Evolutionary conservation across 2,797 vertebrate genomes (phyloP).

Genomic region (Hozukius guyotensis): DNA sequence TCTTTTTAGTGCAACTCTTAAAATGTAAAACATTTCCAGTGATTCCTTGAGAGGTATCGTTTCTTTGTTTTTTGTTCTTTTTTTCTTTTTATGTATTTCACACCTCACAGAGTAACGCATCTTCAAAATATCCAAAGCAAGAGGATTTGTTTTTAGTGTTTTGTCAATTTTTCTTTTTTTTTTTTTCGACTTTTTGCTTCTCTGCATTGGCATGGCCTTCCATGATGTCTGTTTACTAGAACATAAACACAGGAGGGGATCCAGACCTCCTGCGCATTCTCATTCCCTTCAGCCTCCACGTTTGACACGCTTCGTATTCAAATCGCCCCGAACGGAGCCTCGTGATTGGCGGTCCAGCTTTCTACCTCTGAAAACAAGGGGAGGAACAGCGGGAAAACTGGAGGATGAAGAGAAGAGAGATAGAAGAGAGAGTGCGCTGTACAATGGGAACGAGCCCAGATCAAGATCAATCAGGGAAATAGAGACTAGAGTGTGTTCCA

Average conservation of each 20-base stretch:
- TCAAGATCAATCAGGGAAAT: constrained; percentile 80
- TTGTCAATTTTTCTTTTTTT: constrained; percentile 55
- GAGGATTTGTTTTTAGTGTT: constrained; percentile 72
- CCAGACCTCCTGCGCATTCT: constrained; percentile 73
- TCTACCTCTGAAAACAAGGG: constrained; percentile 68
- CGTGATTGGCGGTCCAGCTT: constrained; percentile 73
- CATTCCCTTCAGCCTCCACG: constrained; percentile 75
- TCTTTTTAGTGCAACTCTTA: constrained; percentile 89
- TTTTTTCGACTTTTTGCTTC: constrained; percentile 71
- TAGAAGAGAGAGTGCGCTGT: constrained; percentile 76
- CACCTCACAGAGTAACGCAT: constrained; percentile 73
- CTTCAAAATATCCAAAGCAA: constrained; percentile 82
- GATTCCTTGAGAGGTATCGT: constrained; percentile 83
- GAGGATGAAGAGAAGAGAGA: constrained; percentile 72
- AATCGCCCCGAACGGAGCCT: constrained; percentile 68
- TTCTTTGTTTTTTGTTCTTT: constrained; percentile 69
- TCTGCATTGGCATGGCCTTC: constrained; percentile 82
- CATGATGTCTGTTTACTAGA: constrained; percentile 84
- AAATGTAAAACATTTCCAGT: constrained; percentile 86
- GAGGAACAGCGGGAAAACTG: constrained; percentile 55
- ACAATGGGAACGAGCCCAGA: constrained; percentile 80
- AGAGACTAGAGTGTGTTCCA: constrained; percentile 41
- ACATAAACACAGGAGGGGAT: constrained; percentile 84
- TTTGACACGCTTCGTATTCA: constrained; percentile 64
- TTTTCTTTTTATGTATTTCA: constrained; percentile 68